A percentile compares a stretch with the other conserved stretches of the same genome.
Conservation (phyloP, 1,140 invertebrate genomes). For the Phthorimaea operculella region DNA sequence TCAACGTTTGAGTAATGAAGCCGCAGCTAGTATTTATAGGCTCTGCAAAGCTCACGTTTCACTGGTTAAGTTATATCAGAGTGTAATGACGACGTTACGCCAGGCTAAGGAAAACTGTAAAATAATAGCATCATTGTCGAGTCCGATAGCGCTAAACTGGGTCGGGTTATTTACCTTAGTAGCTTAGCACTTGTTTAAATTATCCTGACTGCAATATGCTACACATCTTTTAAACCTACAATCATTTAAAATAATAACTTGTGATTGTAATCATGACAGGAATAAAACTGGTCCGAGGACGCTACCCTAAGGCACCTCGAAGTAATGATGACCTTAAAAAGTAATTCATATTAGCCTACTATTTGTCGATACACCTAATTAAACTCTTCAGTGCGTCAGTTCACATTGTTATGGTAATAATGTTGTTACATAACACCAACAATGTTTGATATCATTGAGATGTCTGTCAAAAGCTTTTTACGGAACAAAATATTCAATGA, state of each 20-base stretch:
- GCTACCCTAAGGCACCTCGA: not conserved
- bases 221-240: conserved; percentile 7
- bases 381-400: not conserved
- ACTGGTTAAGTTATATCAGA: conserved; percentile 40
- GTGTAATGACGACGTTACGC: conserved; percentile 42
- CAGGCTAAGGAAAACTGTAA: conserved; percentile 31
- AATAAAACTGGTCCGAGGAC: not conserved
- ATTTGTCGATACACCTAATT: not conserved
- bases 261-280: not conserved
- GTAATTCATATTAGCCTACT: not conserved
- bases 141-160: conserved; percentile 28
- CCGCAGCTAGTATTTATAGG: not conserved
- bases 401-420: not conserved
- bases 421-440: not conserved
- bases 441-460: not conserved
- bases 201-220: conserved; percentile 5
- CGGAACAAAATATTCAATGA: not conserved
- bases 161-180: conserved; percentile 37
- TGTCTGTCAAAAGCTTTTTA: not conserved
- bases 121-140: conserved; percentile 32
- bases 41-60: conserved; percentile 20
- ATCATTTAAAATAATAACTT: not conserved
- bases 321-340: not conserved
- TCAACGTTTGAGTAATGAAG: conserved; percentile 1
- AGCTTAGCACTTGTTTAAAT: conserved; percentile 18